These are phyloP conservation scores for Teleogryllus occipitalis DNA, from an alignment of 1,140 invertebrate species.

Conservation along the genomic window DNA sequence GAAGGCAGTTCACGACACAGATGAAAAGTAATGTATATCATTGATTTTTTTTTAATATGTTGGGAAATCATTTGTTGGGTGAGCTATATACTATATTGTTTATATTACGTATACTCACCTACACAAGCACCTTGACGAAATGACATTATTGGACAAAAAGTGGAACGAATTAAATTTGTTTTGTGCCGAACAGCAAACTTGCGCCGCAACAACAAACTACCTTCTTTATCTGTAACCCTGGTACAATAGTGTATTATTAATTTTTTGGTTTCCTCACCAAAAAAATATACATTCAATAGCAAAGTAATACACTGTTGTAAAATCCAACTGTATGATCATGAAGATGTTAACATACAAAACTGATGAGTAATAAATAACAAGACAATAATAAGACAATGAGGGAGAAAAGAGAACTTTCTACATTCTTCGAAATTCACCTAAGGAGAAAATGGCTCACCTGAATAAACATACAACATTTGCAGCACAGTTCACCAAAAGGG, in stretches of 20 bases:
- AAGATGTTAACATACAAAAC: constrained; percentile 10
- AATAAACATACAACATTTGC: constrained; percentile 64
- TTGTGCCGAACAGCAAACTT: constrained; percentile 57
- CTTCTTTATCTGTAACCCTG: constrained; percentile 58
- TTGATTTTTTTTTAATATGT: too few relatives aligned
- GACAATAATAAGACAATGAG: neutral
- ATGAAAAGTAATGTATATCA: too few relatives aligned
- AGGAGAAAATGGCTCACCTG: constrained; percentile 35
- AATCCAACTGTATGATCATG: too few relatives aligned
- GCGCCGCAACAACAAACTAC: constrained; percentile 51
- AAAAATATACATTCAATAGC: too few relatives aligned
- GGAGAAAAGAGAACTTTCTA: neutral
- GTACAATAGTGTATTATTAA: constrained; percentile 23
- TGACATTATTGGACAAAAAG: constrained; percentile 80
- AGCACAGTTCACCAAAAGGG: constrained; percentile 67
- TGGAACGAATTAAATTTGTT: constrained; percentile 54
- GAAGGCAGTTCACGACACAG: too few relatives aligned
- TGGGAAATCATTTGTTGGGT: too few relatives aligned
- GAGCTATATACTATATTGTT: too few relatives aligned
- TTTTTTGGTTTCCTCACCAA: neutral
- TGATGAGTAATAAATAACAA: too few relatives aligned
- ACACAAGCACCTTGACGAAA: constrained; percentile 71
- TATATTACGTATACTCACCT: constrained; percentile 38
- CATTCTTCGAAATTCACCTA: neutral
- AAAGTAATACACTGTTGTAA: too few relatives aligned